Evolutionary conservation across 1,140 invertebrate genomes (phyloP).

Genomic region (Drosophila lacteicornis): DNA sequence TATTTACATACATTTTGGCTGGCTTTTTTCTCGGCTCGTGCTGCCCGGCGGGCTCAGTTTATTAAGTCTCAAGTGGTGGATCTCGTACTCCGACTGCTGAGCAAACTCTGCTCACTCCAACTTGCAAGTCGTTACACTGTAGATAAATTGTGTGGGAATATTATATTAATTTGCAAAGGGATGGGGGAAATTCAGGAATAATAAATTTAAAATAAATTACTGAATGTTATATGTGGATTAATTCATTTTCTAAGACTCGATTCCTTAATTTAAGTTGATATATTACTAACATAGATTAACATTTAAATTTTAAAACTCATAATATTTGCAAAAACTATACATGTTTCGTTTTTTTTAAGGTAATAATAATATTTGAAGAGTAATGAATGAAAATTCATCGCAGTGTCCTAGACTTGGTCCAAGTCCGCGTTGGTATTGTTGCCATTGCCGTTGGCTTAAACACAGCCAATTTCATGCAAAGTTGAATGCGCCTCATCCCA

Average conservation of each 20-base stretch:
- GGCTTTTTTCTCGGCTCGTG: constrained; percentile 33
- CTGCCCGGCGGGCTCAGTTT: constrained; percentile 65
- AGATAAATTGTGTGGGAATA: not conserved
- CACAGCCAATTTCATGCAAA: constrained; percentile 81
- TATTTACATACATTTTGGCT: constrained; percentile 71
- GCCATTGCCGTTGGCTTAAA: constrained; percentile 40
- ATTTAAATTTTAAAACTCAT: too few species aligned
- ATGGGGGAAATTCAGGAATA: too few species aligned
- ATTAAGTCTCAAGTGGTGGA: constrained; percentile 78
- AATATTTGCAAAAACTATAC: too few species aligned
- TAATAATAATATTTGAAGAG: not conserved
- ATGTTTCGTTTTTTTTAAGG: too few species aligned
- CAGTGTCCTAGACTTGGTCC: constrained; percentile 15
- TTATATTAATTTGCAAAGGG: not conserved
- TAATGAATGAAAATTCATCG: not conserved
- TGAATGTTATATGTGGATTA: too few species aligned
- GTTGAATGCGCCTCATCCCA: constrained; percentile 59
- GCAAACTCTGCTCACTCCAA: constrained; percentile 12
- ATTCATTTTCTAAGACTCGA: too few species aligned
- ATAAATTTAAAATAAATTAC: too few species aligned
- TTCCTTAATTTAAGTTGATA: too few species aligned
- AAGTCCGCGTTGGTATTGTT: constrained; percentile 24
- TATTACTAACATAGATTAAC: too few species aligned
- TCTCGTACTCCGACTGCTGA: constrained; percentile 9
- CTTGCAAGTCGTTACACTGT: not conserved